A percentile compares a stretch with the other conserved stretches of the same genome.
phyloP scores from a whole-genome alignment of 2,113 vertebrate species.

The Pseudolaguvia tuberculata region DNA sequence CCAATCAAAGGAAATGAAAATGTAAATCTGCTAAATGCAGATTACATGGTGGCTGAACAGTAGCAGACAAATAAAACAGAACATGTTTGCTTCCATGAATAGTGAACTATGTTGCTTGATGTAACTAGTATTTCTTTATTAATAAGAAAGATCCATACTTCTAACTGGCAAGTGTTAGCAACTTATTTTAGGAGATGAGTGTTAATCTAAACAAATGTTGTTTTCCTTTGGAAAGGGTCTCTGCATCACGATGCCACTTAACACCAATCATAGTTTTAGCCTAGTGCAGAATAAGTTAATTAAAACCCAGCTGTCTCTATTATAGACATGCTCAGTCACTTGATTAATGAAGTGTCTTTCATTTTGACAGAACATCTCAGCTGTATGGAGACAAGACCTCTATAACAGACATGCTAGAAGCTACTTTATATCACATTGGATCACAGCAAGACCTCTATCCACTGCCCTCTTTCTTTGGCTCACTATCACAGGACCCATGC shows the following conservation, averaged over 20 bases:
- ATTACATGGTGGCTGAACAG: neutral
- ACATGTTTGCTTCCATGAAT: neutral
- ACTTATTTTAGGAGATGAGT: conserved; percentile 28
- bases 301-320: conserved; percentile 43
- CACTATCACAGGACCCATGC: conserved; percentile 41
- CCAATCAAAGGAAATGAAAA: no score
- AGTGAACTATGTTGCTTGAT: neutral
- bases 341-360: conserved; percentile 42
- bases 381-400: conserved; percentile 17
- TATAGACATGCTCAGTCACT: conserved; percentile 31
- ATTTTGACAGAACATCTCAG: neutral
- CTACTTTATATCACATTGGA: conserved; percentile 29
- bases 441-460: conserved; percentile 18
- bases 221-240: conserved; percentile 35
- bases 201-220: conserved; percentile 28
- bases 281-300: conserved; percentile 42
- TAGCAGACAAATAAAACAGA: neutral
- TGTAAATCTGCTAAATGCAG: no score
- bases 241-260: conserved; percentile 41
- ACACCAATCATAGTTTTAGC: conserved; percentile 42
- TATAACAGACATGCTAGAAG: conserved; percentile 27
- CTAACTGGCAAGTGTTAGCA: conserved; percentile 5
- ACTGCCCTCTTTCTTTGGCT: conserved; percentile 33
- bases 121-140: neutral
- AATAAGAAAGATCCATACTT: conserved; percentile 14